phyloP scores from a whole-genome alignment of 2,113 vertebrate genomes.

The Barbus barbus region DNA sequence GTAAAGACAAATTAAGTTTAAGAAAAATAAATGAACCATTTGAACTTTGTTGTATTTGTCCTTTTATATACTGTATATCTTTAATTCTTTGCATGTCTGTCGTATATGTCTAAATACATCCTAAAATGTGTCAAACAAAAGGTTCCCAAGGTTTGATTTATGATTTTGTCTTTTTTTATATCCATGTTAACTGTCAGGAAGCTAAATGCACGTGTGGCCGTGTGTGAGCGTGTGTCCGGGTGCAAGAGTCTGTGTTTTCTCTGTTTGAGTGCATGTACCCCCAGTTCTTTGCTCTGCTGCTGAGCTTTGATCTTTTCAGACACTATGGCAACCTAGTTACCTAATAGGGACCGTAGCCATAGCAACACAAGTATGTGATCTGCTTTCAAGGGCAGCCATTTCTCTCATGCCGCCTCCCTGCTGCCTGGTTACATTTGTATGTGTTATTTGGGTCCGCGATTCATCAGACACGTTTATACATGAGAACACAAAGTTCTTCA shows the following conservation, averaged over 20 bases:
- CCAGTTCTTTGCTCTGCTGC: conserved; percentile 52
- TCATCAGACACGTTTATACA: conserved; percentile 25
- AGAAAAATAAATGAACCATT: conserved; percentile 36
- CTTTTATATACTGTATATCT: background rate
- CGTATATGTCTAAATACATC: background rate
- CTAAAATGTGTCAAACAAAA: background rate
- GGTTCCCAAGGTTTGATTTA: background rate
- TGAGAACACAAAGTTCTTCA: conserved; percentile 22
- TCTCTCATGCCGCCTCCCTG: conserved; percentile 51
- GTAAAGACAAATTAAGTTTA: conserved; percentile 9
- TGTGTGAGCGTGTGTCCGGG: conserved; percentile 30
- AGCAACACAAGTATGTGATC: conserved; percentile 61
- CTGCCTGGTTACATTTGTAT: conserved; percentile 26
- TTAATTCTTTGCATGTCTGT: background rate
- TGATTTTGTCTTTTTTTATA: background rate
- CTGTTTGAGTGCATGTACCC: conserved; percentile 33
- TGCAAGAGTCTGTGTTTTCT: conserved; percentile 36
- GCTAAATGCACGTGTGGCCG: conserved; percentile 14
- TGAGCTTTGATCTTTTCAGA: conserved; percentile 61
- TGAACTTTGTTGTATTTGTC: conserved; percentile 15
- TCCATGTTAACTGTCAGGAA: background rate
- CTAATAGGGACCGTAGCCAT: conserved; percentile 62
- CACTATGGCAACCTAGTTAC: conserved; percentile 65
- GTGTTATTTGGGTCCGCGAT: conserved; percentile 24
- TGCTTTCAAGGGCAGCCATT: conserved; percentile 58